Base-by-base conservation (phyloP, 2,113 vertebrate species). In the Colistium nudipinnis region DNA sequence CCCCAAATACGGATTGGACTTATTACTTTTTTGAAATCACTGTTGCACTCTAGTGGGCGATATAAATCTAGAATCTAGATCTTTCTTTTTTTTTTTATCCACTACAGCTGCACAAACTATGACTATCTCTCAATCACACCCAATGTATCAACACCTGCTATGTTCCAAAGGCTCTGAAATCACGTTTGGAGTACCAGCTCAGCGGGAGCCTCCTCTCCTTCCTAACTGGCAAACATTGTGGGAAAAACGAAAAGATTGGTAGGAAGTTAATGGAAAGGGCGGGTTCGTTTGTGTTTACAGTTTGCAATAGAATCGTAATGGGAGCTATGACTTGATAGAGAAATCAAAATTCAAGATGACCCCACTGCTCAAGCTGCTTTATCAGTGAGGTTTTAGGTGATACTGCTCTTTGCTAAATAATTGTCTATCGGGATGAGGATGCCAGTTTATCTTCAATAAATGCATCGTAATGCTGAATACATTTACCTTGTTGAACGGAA, bases 61-160 rank as follows among this genome's bases (percentile, higher is more conserved):
- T 35, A 49, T 1, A 30, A 67, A 67, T 28, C 38, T 49, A 7
- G 30, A 67, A 67, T 28, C 38, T 49, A 7, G n/a, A 41, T 4
- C 12, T 54, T 76, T 52, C 39, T 52, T 63, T 47, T 54, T 45
- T 35, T 71, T 39, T 35, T 20, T 4, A 2, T 7, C 6, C 14
- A 13, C 25, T 22, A 35, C 66, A 77, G 73, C 63, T 76, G 70
- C 62, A 83, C 54, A 51, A 73, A 74, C 47, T 60, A 39, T 33
- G 14, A 54, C 74, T 53, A 60, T 68, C 71, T 68, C 65, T 72
- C 53, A 76, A 78, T 84, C 70, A 81, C 53, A 79, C 55, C 54
- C 38, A 74, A 75, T 65, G 59, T n/a, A 78, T 74, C 35, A 61
- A 77, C 16, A 31, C 64, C 38, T 33, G 57, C 59, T 59, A 62